Evolutionary conservation across 2,797 vertebrate species (phyloP), one percentile per base, ranked within the genome.

Genomic region (Anguilla pacifica): DNA sequence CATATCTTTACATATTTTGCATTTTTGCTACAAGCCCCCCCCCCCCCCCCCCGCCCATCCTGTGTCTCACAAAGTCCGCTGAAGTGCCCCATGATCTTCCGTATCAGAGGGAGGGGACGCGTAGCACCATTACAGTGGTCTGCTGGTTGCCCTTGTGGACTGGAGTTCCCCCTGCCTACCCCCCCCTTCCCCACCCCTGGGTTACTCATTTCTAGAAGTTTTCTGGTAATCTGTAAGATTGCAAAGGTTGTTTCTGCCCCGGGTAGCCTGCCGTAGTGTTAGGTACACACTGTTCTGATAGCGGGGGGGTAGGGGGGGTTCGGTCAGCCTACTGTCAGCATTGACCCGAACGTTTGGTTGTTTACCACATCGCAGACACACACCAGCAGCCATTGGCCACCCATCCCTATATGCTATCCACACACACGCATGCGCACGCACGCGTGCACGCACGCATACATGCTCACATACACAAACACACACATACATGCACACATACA

Each of bases 361-460:
- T 92, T 93, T 92, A 88, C 86, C 91, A 87, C 83, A 91, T 89
- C 89, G 89, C 89, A 92, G 91, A 90, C 89, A 89, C 64, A 10
- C 86, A 53, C 0, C n/a, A 81, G 67, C 57, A 61, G 55, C 15
- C 9, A 57, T 57, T 57, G 9, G 0, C 51, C 10, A 51, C 51
- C 51, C 51, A 51, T 51, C 51, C 51, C 51, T 6, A 51, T 51
- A 10, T 7, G 51, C 6, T 51, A 51, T 6, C 6, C 55, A 57
- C 13, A 57, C 55, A 57, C 55, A 57, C 55, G 7, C 49, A 51
- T 7, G 3, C 49, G 2, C 49, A n/a, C 49, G 13, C 57, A 59
- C 57, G 11, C 57, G 11, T 13, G 9, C 57, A 59, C 57, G 13
- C 19, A 59, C 7, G 9, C 6, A 49, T 6, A 49, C 49, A 49